phyloP scores from a whole-genome alignment of 2,113 vertebrate genomes.

The Gavia stellata region DNA sequence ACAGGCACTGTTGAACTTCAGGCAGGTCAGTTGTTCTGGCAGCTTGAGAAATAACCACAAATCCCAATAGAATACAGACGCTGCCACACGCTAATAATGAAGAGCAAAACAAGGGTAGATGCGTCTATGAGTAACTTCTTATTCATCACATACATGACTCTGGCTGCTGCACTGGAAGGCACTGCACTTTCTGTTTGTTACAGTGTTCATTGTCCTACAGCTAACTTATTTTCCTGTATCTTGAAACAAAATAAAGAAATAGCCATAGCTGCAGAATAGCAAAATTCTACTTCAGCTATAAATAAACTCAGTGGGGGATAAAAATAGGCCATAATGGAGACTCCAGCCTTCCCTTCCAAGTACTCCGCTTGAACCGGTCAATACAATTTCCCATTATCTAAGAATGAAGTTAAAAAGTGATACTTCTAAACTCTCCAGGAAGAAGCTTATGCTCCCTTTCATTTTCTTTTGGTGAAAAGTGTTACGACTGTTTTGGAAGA shows the following conservation, averaged over 20 bases:
- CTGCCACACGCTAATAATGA: neutral
- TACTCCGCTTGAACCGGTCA: neutral
- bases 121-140: neutral
- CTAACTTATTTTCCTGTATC: neutral
- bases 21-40: neutral
- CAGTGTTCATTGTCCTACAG: fast-evolving
- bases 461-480: neutral
- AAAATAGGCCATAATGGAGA: neutral
- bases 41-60: neutral
- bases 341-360: neutral
- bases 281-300: neutral
- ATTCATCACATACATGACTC: too few species aligned
- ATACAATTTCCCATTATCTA: neutral
- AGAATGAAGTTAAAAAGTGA: neutral
- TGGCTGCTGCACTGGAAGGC: neutral
- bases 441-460: neutral
- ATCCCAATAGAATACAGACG: neutral
- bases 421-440: neutral
- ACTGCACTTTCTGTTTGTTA: neutral
- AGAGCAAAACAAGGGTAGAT: fast-evolving
- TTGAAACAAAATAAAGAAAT: neutral
- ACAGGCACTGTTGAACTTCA: neutral
- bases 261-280: neutral
- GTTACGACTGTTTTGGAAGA: neutral
- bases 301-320: neutral